A percentile compares a stretch with the other conserved stretches of the same genome.
Conservation (phyloP, 1,140 invertebrate genomes). For the Pectinophora gossypiella region DNA sequence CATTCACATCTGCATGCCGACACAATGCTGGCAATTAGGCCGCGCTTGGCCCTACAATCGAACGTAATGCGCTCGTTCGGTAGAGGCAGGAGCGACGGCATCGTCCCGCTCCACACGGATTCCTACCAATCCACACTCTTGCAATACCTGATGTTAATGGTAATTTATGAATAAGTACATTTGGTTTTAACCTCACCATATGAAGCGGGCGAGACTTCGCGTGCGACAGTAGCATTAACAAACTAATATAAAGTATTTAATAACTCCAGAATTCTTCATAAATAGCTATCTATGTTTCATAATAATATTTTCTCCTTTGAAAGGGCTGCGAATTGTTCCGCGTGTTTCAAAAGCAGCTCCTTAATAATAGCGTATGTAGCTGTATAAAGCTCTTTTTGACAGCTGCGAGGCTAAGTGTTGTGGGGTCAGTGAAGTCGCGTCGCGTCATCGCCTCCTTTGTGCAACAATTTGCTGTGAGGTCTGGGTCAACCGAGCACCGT, state of each 20-base stretch:
- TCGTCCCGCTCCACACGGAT: not conserved
- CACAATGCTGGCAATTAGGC: slow-evolving; percentile 74
- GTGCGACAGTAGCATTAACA: not conserved
- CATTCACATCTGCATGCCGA: slow-evolving; percentile 74
- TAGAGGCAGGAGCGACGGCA: no score
- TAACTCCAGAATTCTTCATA: not conserved
- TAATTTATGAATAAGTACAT: not conserved
- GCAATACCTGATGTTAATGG: not conserved
- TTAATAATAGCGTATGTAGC: no score
- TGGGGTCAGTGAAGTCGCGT: slow-evolving; percentile 34
- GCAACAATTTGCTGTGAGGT: slow-evolving; percentile 38
- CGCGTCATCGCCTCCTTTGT: slow-evolving; percentile 49
- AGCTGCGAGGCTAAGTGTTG: slow-evolving; percentile 19
- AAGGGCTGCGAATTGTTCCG: no score
- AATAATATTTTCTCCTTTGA: no score
- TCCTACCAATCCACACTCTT: slow-evolving; percentile 2
- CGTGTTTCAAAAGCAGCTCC: no score
- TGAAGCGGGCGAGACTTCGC: not conserved
- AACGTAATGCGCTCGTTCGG: slow-evolving; percentile 67
- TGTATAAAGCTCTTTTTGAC: not conserved
- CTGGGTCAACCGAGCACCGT: slow-evolving; percentile 38
- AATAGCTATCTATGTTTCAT: not conserved
- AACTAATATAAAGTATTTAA: no score
- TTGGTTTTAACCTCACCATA: not conserved
- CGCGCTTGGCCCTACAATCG: slow-evolving; percentile 69